These are phyloP conservation scores for Danio jaintianensis DNA, from an alignment of 2,797 vertebrate species.

Conservation along the genomic window DNA sequence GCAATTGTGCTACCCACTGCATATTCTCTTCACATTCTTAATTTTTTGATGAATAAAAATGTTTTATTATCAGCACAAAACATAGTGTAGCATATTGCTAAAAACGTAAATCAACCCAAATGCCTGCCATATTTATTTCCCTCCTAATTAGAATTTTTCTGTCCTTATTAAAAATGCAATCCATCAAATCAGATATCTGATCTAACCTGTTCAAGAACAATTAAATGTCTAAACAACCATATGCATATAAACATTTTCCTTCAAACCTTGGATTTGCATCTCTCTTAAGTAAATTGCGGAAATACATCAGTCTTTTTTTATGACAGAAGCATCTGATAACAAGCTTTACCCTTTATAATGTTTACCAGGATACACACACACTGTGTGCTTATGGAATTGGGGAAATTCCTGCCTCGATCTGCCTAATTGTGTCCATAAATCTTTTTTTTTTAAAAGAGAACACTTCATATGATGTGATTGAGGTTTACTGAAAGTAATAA, in stretches of 20 bases:
- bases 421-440: slow-evolving; percentile 50
- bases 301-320: slow-evolving; percentile 7
- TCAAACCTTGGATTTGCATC: slow-evolving; percentile 34
- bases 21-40: too few species aligned
- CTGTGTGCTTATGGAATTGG: slow-evolving; percentile 16
- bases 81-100: background rate
- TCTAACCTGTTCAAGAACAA: slow-evolving; percentile 3
- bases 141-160: background rate
- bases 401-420: slow-evolving; percentile 38
- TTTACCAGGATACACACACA: slow-evolving; percentile 15
- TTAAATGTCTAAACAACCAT: slow-evolving; percentile 22
- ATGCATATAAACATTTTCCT: background rate
- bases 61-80: background rate
- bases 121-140: background rate
- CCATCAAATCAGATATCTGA: slow-evolving; percentile 38
- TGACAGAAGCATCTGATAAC: slow-evolving; percentile 23
- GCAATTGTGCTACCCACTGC: too few species aligned
- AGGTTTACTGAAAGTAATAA: slow-evolving; percentile 4
- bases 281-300: slow-evolving; percentile 16
- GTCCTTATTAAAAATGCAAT: slow-evolving; percentile 18
- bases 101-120: slow-evolving; percentile 15
- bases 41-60: too few species aligned
- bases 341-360: slow-evolving; percentile 13
- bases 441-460: background rate
- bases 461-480: slow-evolving; percentile 7